A percentile compares a stretch with the other conserved stretches of the same genome.
These are phyloP conservation scores for Chaenogobius annularis DNA, from an alignment of 2,113 vertebrate species.

Conservation along the genomic window DNA sequence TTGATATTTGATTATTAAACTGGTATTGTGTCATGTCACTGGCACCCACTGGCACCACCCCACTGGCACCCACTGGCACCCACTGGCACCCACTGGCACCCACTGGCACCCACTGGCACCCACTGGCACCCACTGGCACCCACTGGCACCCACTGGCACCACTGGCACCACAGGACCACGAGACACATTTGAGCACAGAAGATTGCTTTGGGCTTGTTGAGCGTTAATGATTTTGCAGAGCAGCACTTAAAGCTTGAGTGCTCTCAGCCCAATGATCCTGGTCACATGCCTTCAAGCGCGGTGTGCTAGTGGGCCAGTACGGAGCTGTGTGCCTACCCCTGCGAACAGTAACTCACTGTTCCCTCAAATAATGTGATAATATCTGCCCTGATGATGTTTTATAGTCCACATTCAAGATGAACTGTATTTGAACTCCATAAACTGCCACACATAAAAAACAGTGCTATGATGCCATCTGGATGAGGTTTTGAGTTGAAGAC, in stretches of 20 bases:
- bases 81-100: background rate
- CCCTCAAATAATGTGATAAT: background rate
- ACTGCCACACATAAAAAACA: background rate
- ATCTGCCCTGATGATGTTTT: constrained; percentile 3
- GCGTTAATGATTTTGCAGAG: constrained; percentile 49
- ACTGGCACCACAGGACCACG: background rate
- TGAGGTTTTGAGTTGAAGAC: background rate
- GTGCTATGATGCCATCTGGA: background rate
- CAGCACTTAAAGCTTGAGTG: constrained; percentile 27
- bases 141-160: background rate
- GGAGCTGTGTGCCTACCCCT: background rate
- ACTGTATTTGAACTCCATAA: background rate
- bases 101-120: no score
- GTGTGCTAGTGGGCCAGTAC: constrained; percentile 10
- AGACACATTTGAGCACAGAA: constrained; percentile 31
- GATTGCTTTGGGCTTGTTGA: constrained; percentile 32
- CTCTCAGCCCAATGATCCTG: constrained; percentile 18
- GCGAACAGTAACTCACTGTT: constrained; percentile 3
- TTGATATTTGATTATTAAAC: background rate
- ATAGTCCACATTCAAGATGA: background rate
- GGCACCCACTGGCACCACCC: background rate
- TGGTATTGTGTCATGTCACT: no score
- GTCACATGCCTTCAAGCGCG: constrained; percentile 33
- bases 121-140: no score
- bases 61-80: no score